phyloP scores from a whole-genome alignment of 2,797 vertebrate species.

The Tolypeutes matacus region DNA sequence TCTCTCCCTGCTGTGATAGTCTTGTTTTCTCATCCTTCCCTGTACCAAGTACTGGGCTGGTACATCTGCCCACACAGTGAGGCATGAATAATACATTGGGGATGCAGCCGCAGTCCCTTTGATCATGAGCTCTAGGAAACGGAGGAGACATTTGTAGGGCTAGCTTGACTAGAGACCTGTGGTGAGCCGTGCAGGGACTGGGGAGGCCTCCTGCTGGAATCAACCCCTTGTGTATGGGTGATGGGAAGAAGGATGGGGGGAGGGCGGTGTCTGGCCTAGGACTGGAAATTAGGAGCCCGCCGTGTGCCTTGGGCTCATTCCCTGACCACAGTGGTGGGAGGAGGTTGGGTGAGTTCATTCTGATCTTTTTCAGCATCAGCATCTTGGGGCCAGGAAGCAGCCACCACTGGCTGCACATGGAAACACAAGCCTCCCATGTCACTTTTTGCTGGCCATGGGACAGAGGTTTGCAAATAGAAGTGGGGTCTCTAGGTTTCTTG shows the following conservation, averaged over 20 bases:
- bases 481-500: neutral
- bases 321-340: neutral
- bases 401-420: neutral
- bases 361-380: neutral
- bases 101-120: neutral
- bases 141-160: neutral
- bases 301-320: neutral
- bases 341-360: neutral
- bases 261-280: neutral
- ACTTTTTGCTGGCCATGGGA: neutral
- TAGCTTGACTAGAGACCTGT: neutral
- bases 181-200: neutral
- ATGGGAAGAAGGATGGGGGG: neutral
- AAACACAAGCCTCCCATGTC: neutral
- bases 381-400: neutral
- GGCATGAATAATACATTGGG: neutral
- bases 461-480: neutral
- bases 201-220: neutral
- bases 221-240: fast-evolving
- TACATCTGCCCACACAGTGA: neutral
- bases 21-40: neutral
- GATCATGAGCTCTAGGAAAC: neutral
- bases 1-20: neutral
- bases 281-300: neutral
- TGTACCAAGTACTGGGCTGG: neutral